phyloP scores from a whole-genome alignment of 2,797 vertebrate genomes.

The Brachymystax lenok region DNA sequence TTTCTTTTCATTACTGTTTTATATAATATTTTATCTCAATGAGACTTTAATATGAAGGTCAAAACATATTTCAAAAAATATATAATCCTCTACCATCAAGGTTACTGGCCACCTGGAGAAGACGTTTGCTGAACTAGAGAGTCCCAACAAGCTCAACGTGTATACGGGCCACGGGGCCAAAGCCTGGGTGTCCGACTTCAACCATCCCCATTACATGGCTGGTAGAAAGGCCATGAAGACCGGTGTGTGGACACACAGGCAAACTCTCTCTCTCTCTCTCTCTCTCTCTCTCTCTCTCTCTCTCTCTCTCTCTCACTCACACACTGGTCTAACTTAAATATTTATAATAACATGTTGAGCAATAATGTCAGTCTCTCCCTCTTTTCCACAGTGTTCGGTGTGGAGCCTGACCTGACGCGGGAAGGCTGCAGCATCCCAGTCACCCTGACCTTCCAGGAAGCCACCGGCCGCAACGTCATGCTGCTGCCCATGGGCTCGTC shows the following conservation, averaged over 20 bases:
- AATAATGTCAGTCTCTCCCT: not conserved
- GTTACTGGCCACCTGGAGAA: constrained; percentile 83
- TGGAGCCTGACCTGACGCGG: constrained; percentile 94
- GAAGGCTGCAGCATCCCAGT: constrained; percentile 97
- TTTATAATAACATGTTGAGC: too few species aligned
- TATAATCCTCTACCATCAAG: constrained; percentile 54
- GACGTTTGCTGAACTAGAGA: constrained; percentile 84
- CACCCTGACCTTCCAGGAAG: constrained; percentile 95
- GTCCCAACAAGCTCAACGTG: constrained; percentile 89
- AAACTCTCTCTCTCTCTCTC: not conserved
- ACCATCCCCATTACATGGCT: constrained; percentile 95
- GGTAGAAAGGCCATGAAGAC: constrained; percentile 92
- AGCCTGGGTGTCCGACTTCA: constrained; percentile 98
- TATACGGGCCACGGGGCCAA: constrained; percentile 88
- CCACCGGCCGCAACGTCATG: constrained; percentile 95
- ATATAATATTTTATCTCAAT: too few species aligned
- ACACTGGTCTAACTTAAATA: too few species aligned
- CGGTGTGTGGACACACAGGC: constrained; percentile 69
- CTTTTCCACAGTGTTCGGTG: constrained; percentile 84
- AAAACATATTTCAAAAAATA: too few species aligned
- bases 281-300: too few species aligned
- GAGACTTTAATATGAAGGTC: too few species aligned
- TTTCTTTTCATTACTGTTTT: too few species aligned
- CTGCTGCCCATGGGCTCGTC: constrained; percentile 91
- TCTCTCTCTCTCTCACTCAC: too few species aligned